Base-by-base conservation (phyloP, 2,797 vertebrate genomes). In the Trachops cirrhosus region DNA sequence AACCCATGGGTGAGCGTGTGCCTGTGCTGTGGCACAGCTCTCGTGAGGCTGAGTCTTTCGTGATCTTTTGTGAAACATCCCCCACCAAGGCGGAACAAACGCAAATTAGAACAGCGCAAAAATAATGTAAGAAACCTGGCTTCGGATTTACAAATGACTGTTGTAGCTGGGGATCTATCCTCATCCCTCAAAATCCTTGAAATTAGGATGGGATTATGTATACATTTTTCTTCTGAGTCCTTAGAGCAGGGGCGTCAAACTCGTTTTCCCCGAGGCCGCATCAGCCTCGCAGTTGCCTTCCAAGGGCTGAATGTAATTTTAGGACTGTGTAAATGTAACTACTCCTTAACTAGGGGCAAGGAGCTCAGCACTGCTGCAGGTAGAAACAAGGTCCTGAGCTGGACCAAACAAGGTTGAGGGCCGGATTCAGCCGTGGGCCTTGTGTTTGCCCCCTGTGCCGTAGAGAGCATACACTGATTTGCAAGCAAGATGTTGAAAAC, bases 401-500 rank as follows among this genome's bases (percentile, higher is more conserved):
- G 10, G 57, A 59, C 16, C 26, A 26, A 59, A 59, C 57, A 29
- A 59, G 24, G 57, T 59, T 24, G 57, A 59, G 57, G 57, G 57
- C 24, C 9, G 24, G 24, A 59, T 59, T 29, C 24, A 1, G 57
- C 57, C 10, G 0, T 0, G 57, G 57, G 57, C 57, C 57, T 59
- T 26, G 57, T 24, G 9, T 59, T 59, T 59, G 57, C 57, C 57
- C 11, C 57, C 57, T 29, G 57, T 59, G 24, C 46, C 22, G 71
- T 71, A 73, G 44, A 67, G 46, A 44, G 59, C 75, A 44, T 73
- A 83, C 73, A 39, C 29, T 73, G 22, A 83, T 73, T 92, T 95
- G 34, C 29, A 82, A 86, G 70, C n/a, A 64, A 71, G 52, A 70
- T 94, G 19, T 79, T 92, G 68, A 89, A 89, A 92, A 94, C 29